Base-by-base conservation (phyloP, 2,888 invertebrate species). In the Blastobasis lacticolella region DNA sequence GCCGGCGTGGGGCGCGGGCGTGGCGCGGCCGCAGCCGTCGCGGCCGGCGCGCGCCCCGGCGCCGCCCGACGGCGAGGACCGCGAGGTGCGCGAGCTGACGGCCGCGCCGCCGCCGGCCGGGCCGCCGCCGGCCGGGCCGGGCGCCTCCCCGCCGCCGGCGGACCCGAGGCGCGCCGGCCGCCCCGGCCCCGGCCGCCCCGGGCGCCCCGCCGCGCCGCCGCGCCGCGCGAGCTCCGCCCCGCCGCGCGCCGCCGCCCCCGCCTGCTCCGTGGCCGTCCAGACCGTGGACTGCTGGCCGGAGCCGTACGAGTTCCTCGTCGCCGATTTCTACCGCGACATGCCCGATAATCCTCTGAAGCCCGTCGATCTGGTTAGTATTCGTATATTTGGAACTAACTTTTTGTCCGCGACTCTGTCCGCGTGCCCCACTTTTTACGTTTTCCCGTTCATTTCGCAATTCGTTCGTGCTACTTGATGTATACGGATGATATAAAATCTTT, bases 251-350 rank as follows among this genome's bases (percentile, higher is more conserved):
- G 59, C 62, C 54, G 53, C 38, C 48, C 42, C 48, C 54, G n/a
- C 50, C 54, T 50, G 55, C 57, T 47, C 63, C 48, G 71, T 64
- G 49, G 76, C 74, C 54, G 73, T 68, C 67, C 95, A 95, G 78
- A 95, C 95, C 8, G 89, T 92, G 49, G 92, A 93, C 69, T 78
- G 90, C 60, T 91, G 92, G 90, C 92, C 93, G 49, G 89, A 89
- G 73, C 91, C 92, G 45, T 95, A 95, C 73, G 95, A 95, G 71
- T 92, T 93, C 72, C 81, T 94, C 50, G 90, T 95, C 58, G 86
- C 93, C n/a, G 93, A 92, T 58, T 90, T 94, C 60, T 90, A 92
- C 65, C 88, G 76, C 37, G 58, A 60, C 46, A 58, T 71, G 10
- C 73, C 84, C 57, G 76, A 83, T 63, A 78, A 78, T 1, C 48